Conservation (phyloP, 2,888 invertebrate species). For the Imbricaverruca yamaguchii region DNA sequence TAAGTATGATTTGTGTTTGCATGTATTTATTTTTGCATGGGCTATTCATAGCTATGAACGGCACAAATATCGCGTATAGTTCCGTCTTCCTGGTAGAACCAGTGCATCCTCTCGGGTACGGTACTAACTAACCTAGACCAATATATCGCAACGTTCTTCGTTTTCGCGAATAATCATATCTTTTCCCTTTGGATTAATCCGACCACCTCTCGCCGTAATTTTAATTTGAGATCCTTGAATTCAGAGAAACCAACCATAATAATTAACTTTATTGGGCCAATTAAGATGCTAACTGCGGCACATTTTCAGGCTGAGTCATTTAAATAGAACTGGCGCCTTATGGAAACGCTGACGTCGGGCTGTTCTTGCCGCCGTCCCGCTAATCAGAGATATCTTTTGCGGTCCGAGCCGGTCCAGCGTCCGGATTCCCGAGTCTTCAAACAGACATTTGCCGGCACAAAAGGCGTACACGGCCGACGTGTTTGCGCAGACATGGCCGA, state of each 20-base stretch:
- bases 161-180: neutral
- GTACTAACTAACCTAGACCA: no score
- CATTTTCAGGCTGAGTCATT: neutral
- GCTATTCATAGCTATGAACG: no score
- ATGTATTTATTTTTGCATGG: no score
- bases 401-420: neutral
- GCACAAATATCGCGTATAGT: no score
- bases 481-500: neutral
- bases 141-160: no score
- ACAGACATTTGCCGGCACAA: neutral
- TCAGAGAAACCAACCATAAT: neutral
- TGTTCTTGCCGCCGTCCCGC: neutral
- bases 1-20: no score
- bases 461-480: neutral
- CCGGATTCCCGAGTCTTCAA: neutral
- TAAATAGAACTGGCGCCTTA: neutral
- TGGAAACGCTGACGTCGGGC: neutral
- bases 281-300: slow-evolving; percentile 9
- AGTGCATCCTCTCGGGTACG: no score
- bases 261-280: slow-evolving; percentile 21
- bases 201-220: neutral
- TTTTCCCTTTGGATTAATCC: neutral
- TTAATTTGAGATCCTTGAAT: slow-evolving; percentile 14
- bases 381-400: neutral
- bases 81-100: no score